A percentile compares a stretch with the other conserved stretches of the same genome.
Conservation (phyloP, 2,888 invertebrate species). For the Linyphia triangularis region DNA sequence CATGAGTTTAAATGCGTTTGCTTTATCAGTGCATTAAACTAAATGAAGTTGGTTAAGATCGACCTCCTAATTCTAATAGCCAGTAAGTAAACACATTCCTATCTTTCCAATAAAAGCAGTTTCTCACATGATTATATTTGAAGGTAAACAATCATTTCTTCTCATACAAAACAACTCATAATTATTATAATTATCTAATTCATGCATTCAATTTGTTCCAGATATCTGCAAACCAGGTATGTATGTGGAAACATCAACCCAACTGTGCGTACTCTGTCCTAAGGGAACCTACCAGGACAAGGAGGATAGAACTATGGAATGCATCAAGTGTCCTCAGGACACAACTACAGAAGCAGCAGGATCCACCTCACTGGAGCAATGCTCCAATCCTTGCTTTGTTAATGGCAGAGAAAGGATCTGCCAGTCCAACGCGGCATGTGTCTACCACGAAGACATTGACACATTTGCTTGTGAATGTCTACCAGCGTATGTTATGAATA, state of each 20-base stretch:
- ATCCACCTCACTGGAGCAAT: constrained; percentile 89
- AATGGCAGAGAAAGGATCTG: constrained; percentile 86
- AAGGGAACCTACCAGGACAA: constrained; percentile 95
- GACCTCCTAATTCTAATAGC: background rate
- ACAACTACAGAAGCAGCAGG: constrained; percentile 91
- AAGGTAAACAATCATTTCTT: too few species aligned
- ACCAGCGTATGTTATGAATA: constrained; percentile 85
- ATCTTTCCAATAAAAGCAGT: background rate
- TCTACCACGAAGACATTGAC: constrained; percentile 89
- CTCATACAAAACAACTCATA: too few species aligned
- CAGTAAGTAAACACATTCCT: background rate
- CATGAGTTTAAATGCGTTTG: too few species aligned
- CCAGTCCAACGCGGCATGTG: constrained; percentile 91
- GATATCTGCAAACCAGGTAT: constrained; percentile 83
- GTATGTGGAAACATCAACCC: constrained; percentile 88
- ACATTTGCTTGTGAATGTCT: constrained; percentile 95
- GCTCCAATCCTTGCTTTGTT: constrained; percentile 94
- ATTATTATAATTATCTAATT: too few species aligned
- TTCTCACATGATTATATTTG: background rate
- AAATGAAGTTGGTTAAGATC: too few species aligned
- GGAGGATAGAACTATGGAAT: constrained; percentile 89
- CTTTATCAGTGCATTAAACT: too few species aligned
- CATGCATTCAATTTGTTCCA: constrained; percentile 77
- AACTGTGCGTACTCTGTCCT: constrained; percentile 92
- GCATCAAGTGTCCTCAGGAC: constrained; percentile 92